Base-by-base conservation (phyloP, 2,797 vertebrate genomes). In the Hippocampus kuda region DNA sequence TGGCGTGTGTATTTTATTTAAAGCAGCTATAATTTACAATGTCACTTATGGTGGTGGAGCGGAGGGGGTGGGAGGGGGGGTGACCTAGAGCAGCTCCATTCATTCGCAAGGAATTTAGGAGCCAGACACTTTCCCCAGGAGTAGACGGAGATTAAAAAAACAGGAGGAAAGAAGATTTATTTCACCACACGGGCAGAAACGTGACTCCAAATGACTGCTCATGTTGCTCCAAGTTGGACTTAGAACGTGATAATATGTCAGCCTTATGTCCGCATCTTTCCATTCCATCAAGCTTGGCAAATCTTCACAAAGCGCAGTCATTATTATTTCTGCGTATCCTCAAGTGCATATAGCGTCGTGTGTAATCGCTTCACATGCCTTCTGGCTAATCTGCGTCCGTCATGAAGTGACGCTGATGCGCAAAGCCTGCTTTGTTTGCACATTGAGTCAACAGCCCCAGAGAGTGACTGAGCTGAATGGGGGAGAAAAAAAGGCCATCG, bases 201-300 rank as follows among this genome's bases (percentile, higher is more conserved):
- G 44, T 65, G 63, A 65, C 63, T 44, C 24, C 63, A 65, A 48
- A 65, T 65, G 63, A 65, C 42, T 27, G 63, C 59, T 60, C 27
- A 10, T 34, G 59, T 60, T 20, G 59, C 44, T 65, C 63, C 44
- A 30, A 65, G 44, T 65, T 65, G 34, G 61, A 65, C 13, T 9
- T 27, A 26, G 24, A 48, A 27, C 26, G 42, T 41, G 41, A 48
- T 65, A 9, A 65, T 48, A 48, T 30, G 63, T 65, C 63, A 65
- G 42, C 42, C 63, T 64, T 24, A n/a, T 64, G 41, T 44, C 41
- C 62, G 44, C 41, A 44, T 44, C n/a, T 64, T 64, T 64, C 62
- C 62, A 64, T 64, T 44, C n/a, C 41, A 26, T 26, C 38, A 64
- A 64, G n/a, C 44, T 71, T 70, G 78, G 74, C 66, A 59, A 65